A percentile compares a stretch with the other conserved stretches of the same genome.
phyloP scores from a whole-genome alignment of 2,888 invertebrate genomes.

The Coecobrya sp. region DNA sequence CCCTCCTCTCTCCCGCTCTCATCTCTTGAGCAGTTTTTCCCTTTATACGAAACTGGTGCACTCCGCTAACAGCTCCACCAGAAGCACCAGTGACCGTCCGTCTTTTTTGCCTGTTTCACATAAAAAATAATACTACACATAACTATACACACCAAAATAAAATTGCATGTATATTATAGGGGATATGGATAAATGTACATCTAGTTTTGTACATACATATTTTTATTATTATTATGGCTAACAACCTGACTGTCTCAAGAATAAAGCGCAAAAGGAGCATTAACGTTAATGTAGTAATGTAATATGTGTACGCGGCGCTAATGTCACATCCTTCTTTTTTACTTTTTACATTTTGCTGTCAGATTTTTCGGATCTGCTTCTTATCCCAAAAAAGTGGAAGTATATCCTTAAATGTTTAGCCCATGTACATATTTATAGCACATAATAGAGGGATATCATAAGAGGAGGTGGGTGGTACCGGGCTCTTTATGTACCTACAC shows the following conservation, averaged over 20 bases:
- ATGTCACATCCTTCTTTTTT: conserved; percentile 78
- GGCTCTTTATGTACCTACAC: conserved; percentile 9
- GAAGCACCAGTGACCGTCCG: conserved; percentile 63
- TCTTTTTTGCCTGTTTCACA: conserved; percentile 70
- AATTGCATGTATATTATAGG: not conserved
- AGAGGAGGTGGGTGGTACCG: conserved; percentile 58
- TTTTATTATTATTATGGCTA: conserved; percentile 54
- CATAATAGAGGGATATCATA: not conserved
- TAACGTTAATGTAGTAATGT: conserved; percentile 79
- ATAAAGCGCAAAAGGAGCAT: conserved; percentile 70
- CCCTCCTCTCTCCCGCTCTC: conserved; percentile 39
- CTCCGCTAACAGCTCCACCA: conserved; percentile 24
- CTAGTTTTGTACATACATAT: conserved; percentile 28
- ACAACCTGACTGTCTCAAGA: conserved; percentile 70
- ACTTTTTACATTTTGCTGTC: conserved; percentile 78
- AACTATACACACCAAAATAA: conserved; percentile 23
- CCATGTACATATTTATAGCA: not conserved
- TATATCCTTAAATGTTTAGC: conserved; percentile 18
- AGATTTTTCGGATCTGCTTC: conserved; percentile 81
- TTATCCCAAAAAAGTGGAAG: conserved; percentile 62
- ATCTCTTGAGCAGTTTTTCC: conserved; percentile 54
- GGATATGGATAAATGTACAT: not conserved
- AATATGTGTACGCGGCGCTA: conserved; percentile 78
- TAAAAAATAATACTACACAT: conserved; percentile 67
- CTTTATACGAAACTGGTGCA: not conserved